Evolutionary conservation across 2,113 vertebrate genomes (phyloP).

Genomic region (Mola mola): DNA sequence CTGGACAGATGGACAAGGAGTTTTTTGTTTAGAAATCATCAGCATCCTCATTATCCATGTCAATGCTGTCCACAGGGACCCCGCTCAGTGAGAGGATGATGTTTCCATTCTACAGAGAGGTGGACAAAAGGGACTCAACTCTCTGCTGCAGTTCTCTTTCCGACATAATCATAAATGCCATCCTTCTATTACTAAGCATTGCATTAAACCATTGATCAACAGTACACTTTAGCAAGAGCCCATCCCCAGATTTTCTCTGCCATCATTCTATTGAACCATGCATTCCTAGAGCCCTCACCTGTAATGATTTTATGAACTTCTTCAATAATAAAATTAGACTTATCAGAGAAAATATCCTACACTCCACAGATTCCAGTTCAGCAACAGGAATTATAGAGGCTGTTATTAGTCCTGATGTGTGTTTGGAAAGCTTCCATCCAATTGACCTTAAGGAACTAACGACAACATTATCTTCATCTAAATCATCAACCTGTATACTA

Average conservation of each 20-base stretch:
- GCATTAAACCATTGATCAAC: conserved; percentile 55
- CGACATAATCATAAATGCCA: conserved; percentile 71
- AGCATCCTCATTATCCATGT: conserved; percentile 80
- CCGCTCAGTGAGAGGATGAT: conserved; percentile 71
- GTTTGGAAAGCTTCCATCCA: no score
- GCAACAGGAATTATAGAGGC: no score
- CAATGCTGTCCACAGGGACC: conserved; percentile 68
- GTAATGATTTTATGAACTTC: no score
- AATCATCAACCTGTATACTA: no score
- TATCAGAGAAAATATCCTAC: no score
- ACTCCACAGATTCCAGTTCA: no score
- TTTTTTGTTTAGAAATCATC: conserved; percentile 72
- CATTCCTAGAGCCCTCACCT: no score
- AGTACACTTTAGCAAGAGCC: conserved; percentile 52
- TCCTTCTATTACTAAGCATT: conserved; percentile 61
- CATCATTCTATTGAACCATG: no score
- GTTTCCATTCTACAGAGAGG: conserved; percentile 73
- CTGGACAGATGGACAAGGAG: conserved; percentile 74
- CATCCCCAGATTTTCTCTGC: conserved; percentile 51
- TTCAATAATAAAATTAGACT: no score
- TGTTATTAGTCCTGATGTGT: no score
- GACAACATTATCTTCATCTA: no score
- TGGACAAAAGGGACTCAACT: conserved; percentile 73
- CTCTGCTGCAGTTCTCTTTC: conserved; percentile 61
- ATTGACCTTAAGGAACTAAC: no score